Evolutionary conservation across 2,113 vertebrate genomes (phyloP).

Genomic region (Phycodurus eques): DNA sequence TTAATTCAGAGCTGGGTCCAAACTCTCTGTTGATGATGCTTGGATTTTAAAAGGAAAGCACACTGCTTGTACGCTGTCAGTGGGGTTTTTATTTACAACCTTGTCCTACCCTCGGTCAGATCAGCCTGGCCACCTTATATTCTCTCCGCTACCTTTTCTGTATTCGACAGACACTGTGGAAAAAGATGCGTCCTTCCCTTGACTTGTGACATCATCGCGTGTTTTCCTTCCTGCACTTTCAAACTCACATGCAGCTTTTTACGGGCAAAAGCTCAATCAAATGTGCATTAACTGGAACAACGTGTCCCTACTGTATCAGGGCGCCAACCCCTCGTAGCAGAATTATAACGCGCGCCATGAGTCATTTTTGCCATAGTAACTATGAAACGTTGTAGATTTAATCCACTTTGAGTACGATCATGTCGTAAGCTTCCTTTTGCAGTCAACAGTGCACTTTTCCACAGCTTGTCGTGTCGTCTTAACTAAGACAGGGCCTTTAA

Average conservation of each 20-base stretch:
- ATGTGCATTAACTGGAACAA: conserved; percentile 56
- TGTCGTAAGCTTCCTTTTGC: not conserved
- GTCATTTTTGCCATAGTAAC: conserved; percentile 31
- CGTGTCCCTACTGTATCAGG: conserved; percentile 22
- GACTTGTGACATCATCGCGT: not conserved
- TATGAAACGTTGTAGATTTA: conserved; percentile 21
- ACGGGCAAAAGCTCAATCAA: conserved; percentile 57
- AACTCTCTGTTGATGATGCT: not conserved
- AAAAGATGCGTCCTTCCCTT: not conserved
- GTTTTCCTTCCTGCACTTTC: not conserved
- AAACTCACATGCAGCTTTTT: conserved; percentile 41
- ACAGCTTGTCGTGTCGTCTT: not conserved
- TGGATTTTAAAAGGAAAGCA: not conserved
- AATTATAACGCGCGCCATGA: conserved; percentile 38
- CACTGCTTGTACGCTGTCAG: too few species aligned
- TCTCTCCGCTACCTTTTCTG: not conserved
- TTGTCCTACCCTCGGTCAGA: too few species aligned
- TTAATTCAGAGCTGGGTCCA: not conserved
- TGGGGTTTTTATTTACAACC: too few species aligned
- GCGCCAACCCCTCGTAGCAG: conserved; percentile 15
- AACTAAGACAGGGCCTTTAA: not conserved
- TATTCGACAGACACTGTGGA: not conserved
- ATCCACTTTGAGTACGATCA: conserved; percentile 5
- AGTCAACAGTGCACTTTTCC: not conserved
- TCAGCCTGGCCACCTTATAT: not conserved